These are phyloP conservation scores for Cremastobaeus sp. DNA, from an alignment of 2,888 invertebrate genomes.

Conservation along the genomic window DNA sequence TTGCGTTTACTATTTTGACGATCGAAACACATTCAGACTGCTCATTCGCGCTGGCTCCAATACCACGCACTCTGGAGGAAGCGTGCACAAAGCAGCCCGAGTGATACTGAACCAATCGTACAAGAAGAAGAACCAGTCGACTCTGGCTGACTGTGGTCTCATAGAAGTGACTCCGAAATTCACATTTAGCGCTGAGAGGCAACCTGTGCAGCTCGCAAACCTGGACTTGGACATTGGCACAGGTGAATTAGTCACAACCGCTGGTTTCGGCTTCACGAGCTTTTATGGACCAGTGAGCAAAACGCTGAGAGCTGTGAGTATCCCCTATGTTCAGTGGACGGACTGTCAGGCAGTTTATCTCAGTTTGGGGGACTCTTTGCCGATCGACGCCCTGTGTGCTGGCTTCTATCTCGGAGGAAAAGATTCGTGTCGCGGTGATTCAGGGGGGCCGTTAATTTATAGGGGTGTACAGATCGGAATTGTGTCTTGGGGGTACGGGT, in stretches of 20 bases:
- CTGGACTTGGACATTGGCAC: background rate
- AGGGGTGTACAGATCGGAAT: constrained; percentile 23
- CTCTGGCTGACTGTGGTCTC: background rate
- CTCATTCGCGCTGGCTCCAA: constrained; percentile 11
- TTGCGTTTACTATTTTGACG: constrained; percentile 75
- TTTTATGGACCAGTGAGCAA: background rate
- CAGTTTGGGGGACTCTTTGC: background rate
- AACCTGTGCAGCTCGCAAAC: background rate
- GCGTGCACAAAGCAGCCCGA: background rate
- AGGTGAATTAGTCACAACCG: background rate
- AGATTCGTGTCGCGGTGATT: constrained; percentile 37
- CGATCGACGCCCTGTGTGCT: constrained; percentile 18
- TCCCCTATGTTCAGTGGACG: constrained; percentile 1
- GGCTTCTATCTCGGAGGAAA: constrained; percentile 6
- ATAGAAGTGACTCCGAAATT: constrained; percentile 8
- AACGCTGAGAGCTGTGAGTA: constrained; percentile 6
- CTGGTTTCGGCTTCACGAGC: constrained; percentile 7
- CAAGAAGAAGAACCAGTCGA: too few relatives aligned
- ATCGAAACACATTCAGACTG: background rate
- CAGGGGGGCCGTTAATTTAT: constrained; percentile 24
- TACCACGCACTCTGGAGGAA: constrained; percentile 5
- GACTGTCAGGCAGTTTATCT: constrained; percentile 2
- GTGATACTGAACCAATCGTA: background rate
- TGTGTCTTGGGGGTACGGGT: constrained; percentile 31
- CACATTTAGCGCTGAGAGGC: background rate